A percentile compares a stretch with the other conserved stretches of the same genome.
Conservation (phyloP, 2,888 invertebrate species). For the Xylota sylvarum region DNA sequence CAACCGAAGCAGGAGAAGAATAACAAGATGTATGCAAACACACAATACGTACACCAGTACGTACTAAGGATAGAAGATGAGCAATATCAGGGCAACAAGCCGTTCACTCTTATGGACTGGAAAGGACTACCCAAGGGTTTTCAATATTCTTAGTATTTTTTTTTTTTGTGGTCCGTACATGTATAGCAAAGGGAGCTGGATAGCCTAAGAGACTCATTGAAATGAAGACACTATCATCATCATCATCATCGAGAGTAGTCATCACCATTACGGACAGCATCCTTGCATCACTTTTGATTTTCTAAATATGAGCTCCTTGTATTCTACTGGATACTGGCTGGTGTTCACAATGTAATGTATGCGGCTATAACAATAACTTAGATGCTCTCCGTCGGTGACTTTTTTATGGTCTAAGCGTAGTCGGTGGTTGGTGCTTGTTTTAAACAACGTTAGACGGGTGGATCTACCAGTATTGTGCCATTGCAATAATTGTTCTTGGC, state of each 20-base stretch:
- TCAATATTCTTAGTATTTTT: slow-evolving; percentile 22
- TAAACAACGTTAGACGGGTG: slow-evolving; percentile 35
- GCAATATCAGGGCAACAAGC: slow-evolving; percentile 49
- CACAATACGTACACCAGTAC: slow-evolving; percentile 4
- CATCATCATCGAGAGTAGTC: slow-evolving; percentile 52
- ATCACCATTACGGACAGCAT: slow-evolving; percentile 64
- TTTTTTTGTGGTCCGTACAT: background rate
- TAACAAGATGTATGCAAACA: slow-evolving; percentile 52
- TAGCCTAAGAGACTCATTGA: slow-evolving; percentile 52
- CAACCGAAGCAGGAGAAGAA: slow-evolving; percentile 27
- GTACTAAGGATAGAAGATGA: background rate
- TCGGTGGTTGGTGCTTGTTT: slow-evolving; percentile 32
- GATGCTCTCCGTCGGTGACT: slow-evolving; percentile 12
- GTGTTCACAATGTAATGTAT: slow-evolving; percentile 21
- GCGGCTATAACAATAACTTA: slow-evolving; percentile 43
- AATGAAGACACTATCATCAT: slow-evolving; percentile 54
- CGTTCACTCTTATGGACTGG: slow-evolving; percentile 47
- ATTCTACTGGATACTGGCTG: slow-evolving; percentile 10
- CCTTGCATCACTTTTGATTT: slow-evolving; percentile 48
- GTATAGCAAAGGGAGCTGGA: background rate
- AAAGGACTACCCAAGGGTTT: slow-evolving; percentile 37
- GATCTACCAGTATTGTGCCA: slow-evolving; percentile 28
- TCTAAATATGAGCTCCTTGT: slow-evolving; percentile 32
- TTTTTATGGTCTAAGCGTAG: slow-evolving; percentile 10
- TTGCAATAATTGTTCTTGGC: slow-evolving; percentile 51